A percentile compares a stretch with the other conserved stretches of the same genome.
Conservation (phyloP, 2,113 vertebrate species). For the Poeciliopsis occidentalis region DNA sequence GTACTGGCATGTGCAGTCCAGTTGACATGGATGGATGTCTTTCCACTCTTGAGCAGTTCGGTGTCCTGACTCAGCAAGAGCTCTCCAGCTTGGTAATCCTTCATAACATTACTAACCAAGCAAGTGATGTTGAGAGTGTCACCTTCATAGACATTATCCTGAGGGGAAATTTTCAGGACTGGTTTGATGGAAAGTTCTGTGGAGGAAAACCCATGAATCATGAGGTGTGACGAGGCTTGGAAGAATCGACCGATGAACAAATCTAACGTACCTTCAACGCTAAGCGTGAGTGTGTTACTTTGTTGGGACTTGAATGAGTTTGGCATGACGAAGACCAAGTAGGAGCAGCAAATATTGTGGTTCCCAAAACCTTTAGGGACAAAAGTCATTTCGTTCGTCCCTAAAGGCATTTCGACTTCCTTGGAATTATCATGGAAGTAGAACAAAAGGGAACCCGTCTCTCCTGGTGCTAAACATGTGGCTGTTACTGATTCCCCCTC, state of each 20-base stretch:
- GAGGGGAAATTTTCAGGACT: slow-evolving; percentile 56
- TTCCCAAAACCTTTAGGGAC: slow-evolving; percentile 3
- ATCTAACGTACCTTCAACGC: slow-evolving; percentile 59
- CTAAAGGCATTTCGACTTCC: neutral
- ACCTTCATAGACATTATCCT: slow-evolving; percentile 69
- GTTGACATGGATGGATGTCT: slow-evolving; percentile 18
- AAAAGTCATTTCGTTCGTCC: neutral
- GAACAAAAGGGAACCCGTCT: slow-evolving; percentile 59
- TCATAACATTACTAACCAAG: neutral
- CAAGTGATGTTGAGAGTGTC: slow-evolving; percentile 69
- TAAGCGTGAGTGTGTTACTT: slow-evolving; percentile 52
- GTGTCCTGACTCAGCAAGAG: slow-evolving; percentile 52
- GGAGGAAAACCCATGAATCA: slow-evolving; percentile 9
- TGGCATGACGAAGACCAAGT: slow-evolving; percentile 20
- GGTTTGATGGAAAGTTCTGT: slow-evolving; percentile 62
- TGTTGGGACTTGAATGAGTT: slow-evolving; percentile 7
- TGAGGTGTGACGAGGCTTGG: neutral
- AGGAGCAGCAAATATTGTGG: slow-evolving; percentile 63
- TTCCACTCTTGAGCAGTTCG: slow-evolving; percentile 3
- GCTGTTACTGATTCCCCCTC: slow-evolving; percentile 65
- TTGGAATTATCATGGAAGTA: slow-evolving; percentile 47
- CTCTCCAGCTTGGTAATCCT: fast-evolving
- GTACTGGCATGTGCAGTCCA: slow-evolving; percentile 23
- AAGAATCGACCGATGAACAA: neutral
- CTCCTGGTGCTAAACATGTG: slow-evolving; percentile 59